Base-by-base conservation (phyloP, 2,113 vertebrate genomes). In the Chloropsis hardwickii region DNA sequence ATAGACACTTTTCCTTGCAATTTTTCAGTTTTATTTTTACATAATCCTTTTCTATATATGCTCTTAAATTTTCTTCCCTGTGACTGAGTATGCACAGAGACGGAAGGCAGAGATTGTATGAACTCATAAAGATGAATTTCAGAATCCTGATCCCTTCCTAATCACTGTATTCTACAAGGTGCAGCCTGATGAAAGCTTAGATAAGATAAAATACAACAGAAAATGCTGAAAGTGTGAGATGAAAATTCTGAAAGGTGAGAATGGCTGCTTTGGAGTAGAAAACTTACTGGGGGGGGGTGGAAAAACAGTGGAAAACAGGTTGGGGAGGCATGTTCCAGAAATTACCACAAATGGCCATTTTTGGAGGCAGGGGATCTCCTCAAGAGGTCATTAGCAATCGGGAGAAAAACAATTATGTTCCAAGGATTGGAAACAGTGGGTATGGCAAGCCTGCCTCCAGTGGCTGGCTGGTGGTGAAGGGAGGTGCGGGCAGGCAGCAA, bases 401-500 rank as follows among this genome's bases (percentile, higher is more conserved):
- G 40, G 19, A 48, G 31, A 21, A 83, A 62, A 81, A 31, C 7
- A 78, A n/a, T 8, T 5, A 0, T 42, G 21, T 39, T 65, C 28
- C 57, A 28, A 72, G 31, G 19, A 10, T 6, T 25, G n/a, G 37
- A 16, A 35, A 35, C 0, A 12, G 11, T 25, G 60, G 7, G 12
- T 12, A 2, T 6, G 21, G 19, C 44, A 37, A 54, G 8, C 4
- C 24, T 40, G 39, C 3, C 39, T 45, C 16, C 23, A 7, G 58
- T 0, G 2, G 8, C 40, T 51, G 48, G 6, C 27, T 1, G 2
- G 15, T 10, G 4, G 37, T 2, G 7, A 19, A 5, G 31, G 28
- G 13, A 65, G 31, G 2, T 33, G 31, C 0, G 0, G 6, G 13
- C 8, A 20, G 24, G 19, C 1, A 54, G 12, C 39, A 42, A 45